A percentile compares a stretch with the other conserved stretches of the same genome.
phyloP scores from a whole-genome alignment of 2,888 invertebrate species.

The Thelaira solivaga region DNA sequence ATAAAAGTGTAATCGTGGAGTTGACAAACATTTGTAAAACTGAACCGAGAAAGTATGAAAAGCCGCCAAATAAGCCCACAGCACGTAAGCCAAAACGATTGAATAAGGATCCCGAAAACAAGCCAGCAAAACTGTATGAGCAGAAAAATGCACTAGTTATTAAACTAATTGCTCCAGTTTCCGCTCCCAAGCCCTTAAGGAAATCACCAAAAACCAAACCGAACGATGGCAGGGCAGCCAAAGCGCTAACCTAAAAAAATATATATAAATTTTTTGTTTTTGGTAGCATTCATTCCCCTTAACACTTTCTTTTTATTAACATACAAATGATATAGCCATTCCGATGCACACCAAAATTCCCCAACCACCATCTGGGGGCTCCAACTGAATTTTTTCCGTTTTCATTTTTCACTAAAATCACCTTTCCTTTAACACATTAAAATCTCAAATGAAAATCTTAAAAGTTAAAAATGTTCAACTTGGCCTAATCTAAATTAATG shows the following conservation, averaged over 20 bases:
- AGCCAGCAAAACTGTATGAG: slow-evolving; percentile 79
- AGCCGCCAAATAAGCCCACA: slow-evolving; percentile 83
- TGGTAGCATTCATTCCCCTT: not conserved
- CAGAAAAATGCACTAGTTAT: slow-evolving; percentile 83
- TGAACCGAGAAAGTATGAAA: slow-evolving; percentile 81
- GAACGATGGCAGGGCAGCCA: slow-evolving; percentile 84
- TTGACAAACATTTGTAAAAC: slow-evolving; percentile 81
- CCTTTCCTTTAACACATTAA: not conserved
- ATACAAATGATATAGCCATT: slow-evolving; percentile 86
- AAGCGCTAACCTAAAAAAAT: slow-evolving; percentile 80
- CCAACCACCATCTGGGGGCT: slow-evolving; percentile 88
- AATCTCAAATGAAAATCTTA: slow-evolving; percentile 26
- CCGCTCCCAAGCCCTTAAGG: slow-evolving; percentile 81
- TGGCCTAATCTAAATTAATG: slow-evolving; percentile 23
- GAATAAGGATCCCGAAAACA: slow-evolving; percentile 83
- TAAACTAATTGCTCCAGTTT: slow-evolving; percentile 83
- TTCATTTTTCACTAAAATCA: slow-evolving; percentile 55
- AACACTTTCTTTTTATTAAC: slow-evolving; percentile 71
- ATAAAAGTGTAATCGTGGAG: slow-evolving; percentile 81
- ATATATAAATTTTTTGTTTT: not conserved
- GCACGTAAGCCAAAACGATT: slow-evolving; percentile 82
- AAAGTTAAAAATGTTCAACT: slow-evolving; percentile 7
- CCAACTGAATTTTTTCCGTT: slow-evolving; percentile 64
- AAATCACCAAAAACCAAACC: slow-evolving; percentile 85
- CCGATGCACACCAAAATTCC: slow-evolving; percentile 86